Base-by-base conservation (phyloP, 2,888 invertebrate species). In the Tuberolachnus salignus region DNA sequence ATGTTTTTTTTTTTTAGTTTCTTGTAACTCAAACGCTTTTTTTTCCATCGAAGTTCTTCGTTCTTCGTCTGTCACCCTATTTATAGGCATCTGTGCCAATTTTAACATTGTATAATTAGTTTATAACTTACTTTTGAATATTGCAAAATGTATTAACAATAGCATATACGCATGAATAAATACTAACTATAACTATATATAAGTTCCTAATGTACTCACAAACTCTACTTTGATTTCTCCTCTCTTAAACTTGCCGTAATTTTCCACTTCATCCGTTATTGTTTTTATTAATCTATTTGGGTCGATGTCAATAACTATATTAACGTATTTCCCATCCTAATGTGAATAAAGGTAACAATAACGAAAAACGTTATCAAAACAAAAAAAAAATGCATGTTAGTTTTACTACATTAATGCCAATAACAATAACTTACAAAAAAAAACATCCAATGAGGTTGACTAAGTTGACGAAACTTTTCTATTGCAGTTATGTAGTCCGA, bases 381-480 rank as follows among this genome's bases (percentile, higher is more conserved):
- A n/a, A 59, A 23, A 10, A n/a, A n/a, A n/a, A n/a, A n/a, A n/a
- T n/a, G n/a, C n/a, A n/a, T n/a, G n/a, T n/a, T n/a, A n/a, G n/a
- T n/a, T n/a, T n/a, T n/a, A n/a, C n/a, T n/a, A 26, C 14, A 10
- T 21, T 21, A n/a, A 3, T 51, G 3, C 13, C 10, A 70, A 19
- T 34, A 21, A 59, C 2, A 59, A 59, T 80, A 21, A 84, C 88
- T 88, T 88, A 94, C 94, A 81, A 91, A 91, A 82, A 92, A 90
- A 83, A 96, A 94, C 87, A 97, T 89, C 93, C 95, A 97, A 0
- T 92, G 93, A 0, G 96, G 96, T 84, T 96, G 93, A 85, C 95
- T 94, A 83, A 90, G 91, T 78, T 92, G 92, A 23, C 92, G 87
- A 85, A 95, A 96, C 74, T 93, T 88, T 83, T 89, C 89, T 69